Percentiles rank a stretch among this genome's conserved stretches.
Conservation (phyloP, 2,797 vertebrate genomes). For the Emydoidea blandingii region DNA sequence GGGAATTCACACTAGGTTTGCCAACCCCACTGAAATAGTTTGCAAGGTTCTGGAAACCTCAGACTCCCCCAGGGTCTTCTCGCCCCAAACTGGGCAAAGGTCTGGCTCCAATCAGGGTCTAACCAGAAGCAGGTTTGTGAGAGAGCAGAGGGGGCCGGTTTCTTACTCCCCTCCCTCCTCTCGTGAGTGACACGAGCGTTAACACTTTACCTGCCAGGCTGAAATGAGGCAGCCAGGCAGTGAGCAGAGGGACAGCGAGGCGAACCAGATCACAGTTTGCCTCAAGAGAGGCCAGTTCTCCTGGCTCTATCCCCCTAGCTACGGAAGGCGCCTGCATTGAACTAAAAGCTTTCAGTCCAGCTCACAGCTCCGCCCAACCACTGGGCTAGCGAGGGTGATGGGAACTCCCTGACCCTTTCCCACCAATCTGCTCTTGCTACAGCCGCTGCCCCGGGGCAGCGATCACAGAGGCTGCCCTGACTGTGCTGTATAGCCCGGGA, state of each 20-base stretch:
- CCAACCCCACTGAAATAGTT: neutral
- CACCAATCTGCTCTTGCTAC: neutral
- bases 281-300: neutral
- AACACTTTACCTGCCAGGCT: neutral
- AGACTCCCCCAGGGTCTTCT: neutral
- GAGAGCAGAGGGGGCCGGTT: neutral
- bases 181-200: neutral
- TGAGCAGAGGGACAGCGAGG: neutral
- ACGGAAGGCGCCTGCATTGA: neutral
- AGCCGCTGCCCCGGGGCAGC: neutral
- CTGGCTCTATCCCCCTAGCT: neutral
- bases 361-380: neutral
- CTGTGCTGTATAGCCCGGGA: neutral
- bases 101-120: neutral
- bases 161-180: neutral
- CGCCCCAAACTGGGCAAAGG: neutral
- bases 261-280: neutral
- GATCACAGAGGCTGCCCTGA: neutral
- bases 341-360: neutral
- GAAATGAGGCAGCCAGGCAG: neutral
- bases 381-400: neutral
- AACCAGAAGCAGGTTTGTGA: neutral
- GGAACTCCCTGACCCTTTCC: neutral
- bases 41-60: neutral
- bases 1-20: neutral